phyloP scores from a whole-genome alignment of 53 echinoderm and acorn worm genomes.

The Astropecten irregularis region DNA sequence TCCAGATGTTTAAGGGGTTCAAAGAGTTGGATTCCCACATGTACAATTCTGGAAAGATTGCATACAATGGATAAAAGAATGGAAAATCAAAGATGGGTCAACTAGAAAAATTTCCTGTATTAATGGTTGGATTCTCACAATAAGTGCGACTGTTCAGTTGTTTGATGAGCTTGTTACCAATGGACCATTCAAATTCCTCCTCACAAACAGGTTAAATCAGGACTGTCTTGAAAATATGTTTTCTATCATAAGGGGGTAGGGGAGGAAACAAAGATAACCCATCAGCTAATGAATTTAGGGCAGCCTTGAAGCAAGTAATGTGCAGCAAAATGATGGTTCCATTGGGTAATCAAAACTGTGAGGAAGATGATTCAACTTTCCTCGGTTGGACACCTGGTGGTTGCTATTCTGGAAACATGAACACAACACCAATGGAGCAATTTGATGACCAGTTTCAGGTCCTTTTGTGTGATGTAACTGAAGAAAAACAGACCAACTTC shows the following conservation, averaged over 20 bases:
- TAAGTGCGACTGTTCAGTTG: conserved; percentile 8
- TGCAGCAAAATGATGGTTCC: conserved; percentile 46
- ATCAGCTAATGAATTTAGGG: conserved; percentile 30
- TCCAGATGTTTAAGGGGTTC: conserved; percentile 5
- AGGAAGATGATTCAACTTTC: conserved; percentile 7
- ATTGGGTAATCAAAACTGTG: neutral
- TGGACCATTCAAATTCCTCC: neutral
- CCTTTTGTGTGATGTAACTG: neutral
- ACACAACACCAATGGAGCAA: neutral
- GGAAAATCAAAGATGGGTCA: conserved; percentile 27
- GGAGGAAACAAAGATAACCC: conserved; percentile 29
- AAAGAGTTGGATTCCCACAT: conserved; percentile 18
- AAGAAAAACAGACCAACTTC: conserved; percentile 1
- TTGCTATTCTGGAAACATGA: neutral
- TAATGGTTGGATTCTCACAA: conserved; percentile 39
- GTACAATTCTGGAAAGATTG: conserved; percentile 49
- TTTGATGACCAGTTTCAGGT: no score
- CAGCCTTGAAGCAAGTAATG: conserved; percentile 33
- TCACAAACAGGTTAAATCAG: conserved; percentile 33
- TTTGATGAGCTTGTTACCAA: conserved; percentile 1
- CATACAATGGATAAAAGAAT: conserved; percentile 1
- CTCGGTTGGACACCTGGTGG: neutral
- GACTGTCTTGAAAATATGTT: conserved; percentile 32
- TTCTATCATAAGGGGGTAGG: conserved; percentile 25
- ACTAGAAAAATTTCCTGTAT: conserved; percentile 15